phyloP scores from a whole-genome alignment of 2,888 invertebrate genomes.

The Heterodera filipjevi region DNA sequence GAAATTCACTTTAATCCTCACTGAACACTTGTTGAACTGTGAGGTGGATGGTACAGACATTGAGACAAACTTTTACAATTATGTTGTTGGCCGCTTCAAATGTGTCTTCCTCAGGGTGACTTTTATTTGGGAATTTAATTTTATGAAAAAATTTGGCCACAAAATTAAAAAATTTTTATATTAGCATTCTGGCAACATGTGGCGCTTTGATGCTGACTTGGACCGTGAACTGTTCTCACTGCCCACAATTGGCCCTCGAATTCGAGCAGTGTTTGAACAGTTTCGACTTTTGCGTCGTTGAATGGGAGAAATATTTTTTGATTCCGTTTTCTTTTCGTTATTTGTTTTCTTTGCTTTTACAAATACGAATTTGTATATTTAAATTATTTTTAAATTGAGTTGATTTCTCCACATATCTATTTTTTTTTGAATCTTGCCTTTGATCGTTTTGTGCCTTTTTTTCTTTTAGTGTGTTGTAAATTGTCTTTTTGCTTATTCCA shows the following conservation, averaged over 20 bases:
- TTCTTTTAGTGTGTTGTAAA: too few species aligned
- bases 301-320: not conserved
- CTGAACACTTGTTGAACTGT: slow-evolving; percentile 88
- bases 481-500: not conserved
- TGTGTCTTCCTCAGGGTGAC: slow-evolving; percentile 89
- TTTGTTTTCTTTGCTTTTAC: not conserved
- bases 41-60: slow-evolving; percentile 87
- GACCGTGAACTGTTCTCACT: slow-evolving; percentile 95
- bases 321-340: not conserved
- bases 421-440: not conserved
- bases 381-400: not conserved
- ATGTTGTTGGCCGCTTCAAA: slow-evolving; percentile 87
- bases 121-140: not conserved
- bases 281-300: slow-evolving; percentile 71
- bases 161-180: slow-evolving; percentile 58
- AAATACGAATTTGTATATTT: too few species aligned
- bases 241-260: slow-evolving; percentile 86
- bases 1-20: slow-evolving; percentile 94
- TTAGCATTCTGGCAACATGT: slow-evolving; percentile 95
- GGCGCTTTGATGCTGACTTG: slow-evolving; percentile 90
- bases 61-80: slow-evolving; percentile 67
- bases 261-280: slow-evolving; percentile 94
- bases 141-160: slow-evolving; percentile 13
- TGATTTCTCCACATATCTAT: too few species aligned
- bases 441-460: not conserved